These are phyloP conservation scores for Idaea biselata DNA, from an alignment of 2,888 invertebrate species.

Conservation along the genomic window DNA sequence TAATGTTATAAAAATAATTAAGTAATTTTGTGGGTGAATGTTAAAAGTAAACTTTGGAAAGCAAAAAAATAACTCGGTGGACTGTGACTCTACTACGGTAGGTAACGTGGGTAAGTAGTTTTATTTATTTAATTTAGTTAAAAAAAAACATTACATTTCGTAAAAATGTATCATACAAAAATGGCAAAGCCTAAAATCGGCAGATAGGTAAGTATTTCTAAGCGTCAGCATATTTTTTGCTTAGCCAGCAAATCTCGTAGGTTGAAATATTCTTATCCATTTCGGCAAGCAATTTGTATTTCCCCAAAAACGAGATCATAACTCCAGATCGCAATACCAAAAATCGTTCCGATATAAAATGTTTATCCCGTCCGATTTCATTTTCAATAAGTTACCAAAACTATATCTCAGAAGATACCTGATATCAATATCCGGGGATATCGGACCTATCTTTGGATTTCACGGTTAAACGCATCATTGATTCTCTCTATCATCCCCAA, in stretches of 20 bases:
- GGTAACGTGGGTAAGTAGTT: background rate
- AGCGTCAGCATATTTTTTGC: background rate
- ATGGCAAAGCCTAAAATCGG: too few species aligned
- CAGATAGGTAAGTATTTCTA: background rate
- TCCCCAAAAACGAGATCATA: conserved; percentile 1
- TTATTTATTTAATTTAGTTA: background rate
- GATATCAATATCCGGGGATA: conserved; percentile 73
- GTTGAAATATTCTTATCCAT: conserved; percentile 1
- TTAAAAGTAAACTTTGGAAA: background rate
- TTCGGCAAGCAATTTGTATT: conserved; percentile 1
- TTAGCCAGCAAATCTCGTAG: background rate
- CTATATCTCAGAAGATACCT: conserved; percentile 66
- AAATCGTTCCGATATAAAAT: conserved; percentile 1
- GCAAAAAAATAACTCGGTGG: background rate
- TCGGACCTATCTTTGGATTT: conserved; percentile 71
- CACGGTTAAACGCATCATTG: conserved; percentile 76
- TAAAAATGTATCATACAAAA: background rate
- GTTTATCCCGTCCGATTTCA: conserved; percentile 29
- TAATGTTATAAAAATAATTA: conserved; percentile 13
- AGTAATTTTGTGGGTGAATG: background rate
- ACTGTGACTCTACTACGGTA: background rate
- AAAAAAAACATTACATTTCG: background rate
- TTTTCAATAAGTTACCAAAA: conserved; percentile 60
- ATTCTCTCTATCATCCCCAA: conserved; percentile 60
- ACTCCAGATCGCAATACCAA: background rate